phyloP scores from a whole-genome alignment of 1,140 invertebrate genomes.

The Danaus plexippus region DNA sequence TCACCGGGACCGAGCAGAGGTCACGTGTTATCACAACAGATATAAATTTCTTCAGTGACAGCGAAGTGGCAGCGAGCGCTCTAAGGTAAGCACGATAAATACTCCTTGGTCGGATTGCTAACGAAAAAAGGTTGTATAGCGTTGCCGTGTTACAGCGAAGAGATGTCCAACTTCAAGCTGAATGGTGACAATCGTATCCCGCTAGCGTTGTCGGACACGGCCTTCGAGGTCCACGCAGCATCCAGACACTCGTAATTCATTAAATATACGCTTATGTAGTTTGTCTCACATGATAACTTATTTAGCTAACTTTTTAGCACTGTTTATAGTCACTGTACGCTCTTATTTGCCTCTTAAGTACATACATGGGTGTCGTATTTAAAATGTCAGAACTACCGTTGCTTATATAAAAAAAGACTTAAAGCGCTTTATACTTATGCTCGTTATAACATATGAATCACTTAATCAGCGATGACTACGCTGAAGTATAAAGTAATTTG shows the following conservation, averaged over 20 bases:
- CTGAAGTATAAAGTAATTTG: too few species aligned
- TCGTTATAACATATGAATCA: too few species aligned
- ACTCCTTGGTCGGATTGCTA: not conserved
- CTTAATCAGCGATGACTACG: too few species aligned
- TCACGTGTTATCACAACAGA: conserved; percentile 38
- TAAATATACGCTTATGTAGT: conserved; percentile 21
- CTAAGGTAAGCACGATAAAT: conserved; percentile 71
- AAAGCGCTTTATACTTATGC: too few species aligned
- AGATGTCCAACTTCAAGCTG: conserved; percentile 67
- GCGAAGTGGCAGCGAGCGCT: conserved; percentile 80
- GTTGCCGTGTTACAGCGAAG: conserved; percentile 60
- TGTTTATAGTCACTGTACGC: too few species aligned
- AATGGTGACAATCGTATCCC: conserved; percentile 64
- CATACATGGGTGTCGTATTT: too few species aligned
- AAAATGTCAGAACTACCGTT: too few species aligned
- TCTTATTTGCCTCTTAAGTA: too few species aligned
- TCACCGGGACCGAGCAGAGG: conserved; percentile 46
- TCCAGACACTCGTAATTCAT: conserved; percentile 61
- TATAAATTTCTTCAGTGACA: conserved; percentile 88
- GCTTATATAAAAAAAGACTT: too few species aligned
- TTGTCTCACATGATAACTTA: conserved; percentile 29
- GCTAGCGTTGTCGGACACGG: conserved; percentile 65
- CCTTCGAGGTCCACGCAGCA: conserved; percentile 66
- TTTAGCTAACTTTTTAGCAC: conserved; percentile 11
- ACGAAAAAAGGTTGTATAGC: conserved; percentile 12